These are phyloP conservation scores for Todiramphus chloris DNA, from an alignment of 2,113 vertebrate species.

Conservation along the genomic window DNA sequence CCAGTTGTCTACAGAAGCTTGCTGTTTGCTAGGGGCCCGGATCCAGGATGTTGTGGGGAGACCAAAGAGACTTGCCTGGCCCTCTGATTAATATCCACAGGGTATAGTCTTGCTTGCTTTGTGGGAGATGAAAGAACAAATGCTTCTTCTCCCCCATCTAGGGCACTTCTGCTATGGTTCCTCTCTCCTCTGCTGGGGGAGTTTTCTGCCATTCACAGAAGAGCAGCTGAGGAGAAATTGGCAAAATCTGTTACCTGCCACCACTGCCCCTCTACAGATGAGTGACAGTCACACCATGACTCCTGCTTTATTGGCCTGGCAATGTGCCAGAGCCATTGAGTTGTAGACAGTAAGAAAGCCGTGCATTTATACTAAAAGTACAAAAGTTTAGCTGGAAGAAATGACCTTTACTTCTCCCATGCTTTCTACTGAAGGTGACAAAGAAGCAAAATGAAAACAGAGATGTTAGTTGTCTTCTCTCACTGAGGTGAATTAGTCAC, in stretches of 20 bases:
- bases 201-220: not conserved
- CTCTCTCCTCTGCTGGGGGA: not conserved
- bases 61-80: not conserved
- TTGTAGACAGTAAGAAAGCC: not conserved
- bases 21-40: not conserved
- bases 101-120: not conserved
- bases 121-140: not conserved
- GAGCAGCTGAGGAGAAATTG: not conserved
- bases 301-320: not conserved
- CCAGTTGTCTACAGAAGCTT: not conserved
- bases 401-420: not conserved
- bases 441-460: not conserved
- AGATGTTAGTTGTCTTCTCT: not conserved
- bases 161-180: accelerated
- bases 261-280: not conserved
- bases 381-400: not conserved
- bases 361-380: not conserved
- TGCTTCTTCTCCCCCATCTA: accelerated
- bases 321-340: not conserved
- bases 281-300: accelerated
- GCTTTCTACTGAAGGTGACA: not conserved
- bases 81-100: not conserved
- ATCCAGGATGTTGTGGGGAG: no score
- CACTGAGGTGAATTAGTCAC: not conserved
- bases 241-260: not conserved